A percentile compares a stretch with the other conserved stretches of the same genome.
Evolutionary conservation across 2,797 vertebrate species (phyloP).

Genomic region (Syngnathus rostellatus): DNA sequence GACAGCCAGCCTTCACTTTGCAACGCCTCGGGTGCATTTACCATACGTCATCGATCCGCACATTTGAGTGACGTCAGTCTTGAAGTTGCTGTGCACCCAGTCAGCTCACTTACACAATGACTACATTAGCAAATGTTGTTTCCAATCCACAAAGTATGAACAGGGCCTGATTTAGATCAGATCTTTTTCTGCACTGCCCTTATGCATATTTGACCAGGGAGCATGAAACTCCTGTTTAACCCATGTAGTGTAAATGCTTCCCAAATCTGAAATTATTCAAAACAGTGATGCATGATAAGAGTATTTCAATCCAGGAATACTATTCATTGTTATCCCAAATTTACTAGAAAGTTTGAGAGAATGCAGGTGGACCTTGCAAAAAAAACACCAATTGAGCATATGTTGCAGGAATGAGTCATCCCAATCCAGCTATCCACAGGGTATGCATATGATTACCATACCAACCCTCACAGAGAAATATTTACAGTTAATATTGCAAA

Average conservation of each 20-base stretch:
- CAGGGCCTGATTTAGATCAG: neutral
- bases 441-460: constrained; percentile 74
- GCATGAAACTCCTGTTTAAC: neutral
- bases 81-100: neutral
- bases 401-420: constrained; percentile 77
- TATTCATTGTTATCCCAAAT: constrained; percentile 23
- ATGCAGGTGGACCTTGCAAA: constrained; percentile 62
- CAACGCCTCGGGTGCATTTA: neutral
- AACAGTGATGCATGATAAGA: neutral
- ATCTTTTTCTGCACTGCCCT: neutral
- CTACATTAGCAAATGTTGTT: neutral
- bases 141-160: neutral
- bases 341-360: constrained; percentile 54
- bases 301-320: too few species aligned
- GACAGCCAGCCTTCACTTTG: neutral
- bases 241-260: neutral
- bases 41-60: neutral
- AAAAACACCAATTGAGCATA: constrained; percentile 67
- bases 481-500: constrained; percentile 76
- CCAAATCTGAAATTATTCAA: neutral
- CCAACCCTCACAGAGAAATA: constrained; percentile 65
- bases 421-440: constrained; percentile 74
- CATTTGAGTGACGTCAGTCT: neutral
- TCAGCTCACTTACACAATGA: neutral
- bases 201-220: neutral